Conservation (phyloP, 2,113 vertebrate genomes). For the Daubentonia madagascariensis region DNA sequence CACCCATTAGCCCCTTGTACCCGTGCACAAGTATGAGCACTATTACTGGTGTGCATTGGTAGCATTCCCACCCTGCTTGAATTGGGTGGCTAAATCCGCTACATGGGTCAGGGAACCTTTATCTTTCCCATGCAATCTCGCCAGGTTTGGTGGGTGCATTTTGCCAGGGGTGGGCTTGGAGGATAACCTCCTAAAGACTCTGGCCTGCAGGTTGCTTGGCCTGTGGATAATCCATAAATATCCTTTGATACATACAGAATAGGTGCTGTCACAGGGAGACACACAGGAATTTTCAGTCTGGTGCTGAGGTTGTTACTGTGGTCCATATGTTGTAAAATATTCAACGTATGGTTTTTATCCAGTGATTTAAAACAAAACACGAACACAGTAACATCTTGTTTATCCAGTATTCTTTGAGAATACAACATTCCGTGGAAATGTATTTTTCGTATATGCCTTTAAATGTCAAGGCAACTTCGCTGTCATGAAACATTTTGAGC, state of each 20-base stretch:
- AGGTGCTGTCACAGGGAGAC: neutral
- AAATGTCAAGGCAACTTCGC: neutral
- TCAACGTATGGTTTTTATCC: neutral
- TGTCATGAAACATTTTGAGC: neutral
- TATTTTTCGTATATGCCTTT: neutral
- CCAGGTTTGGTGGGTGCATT: neutral
- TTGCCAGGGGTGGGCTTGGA: neutral
- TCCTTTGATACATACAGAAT: neutral
- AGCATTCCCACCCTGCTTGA: neutral
- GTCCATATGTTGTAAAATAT: neutral
- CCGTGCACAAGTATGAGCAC: neutral
- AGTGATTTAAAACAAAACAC: neutral
- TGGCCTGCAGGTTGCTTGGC: neutral
- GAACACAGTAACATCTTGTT: neutral
- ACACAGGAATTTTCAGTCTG: neutral
- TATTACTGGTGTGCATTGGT: neutral
- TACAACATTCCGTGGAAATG: neutral
- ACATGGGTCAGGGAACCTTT: neutral
- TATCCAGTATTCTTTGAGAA: neutral
- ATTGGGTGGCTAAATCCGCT: neutral
- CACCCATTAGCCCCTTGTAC: neutral
- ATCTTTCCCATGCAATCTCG: neutral
- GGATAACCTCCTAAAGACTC: neutral
- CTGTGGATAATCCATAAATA: neutral
- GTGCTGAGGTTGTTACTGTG: neutral